A percentile compares a stretch with the other conserved stretches of the same genome.
phyloP scores from a whole-genome alignment of 1,140 invertebrate genomes.

The Drosophila nannoptera region DNA sequence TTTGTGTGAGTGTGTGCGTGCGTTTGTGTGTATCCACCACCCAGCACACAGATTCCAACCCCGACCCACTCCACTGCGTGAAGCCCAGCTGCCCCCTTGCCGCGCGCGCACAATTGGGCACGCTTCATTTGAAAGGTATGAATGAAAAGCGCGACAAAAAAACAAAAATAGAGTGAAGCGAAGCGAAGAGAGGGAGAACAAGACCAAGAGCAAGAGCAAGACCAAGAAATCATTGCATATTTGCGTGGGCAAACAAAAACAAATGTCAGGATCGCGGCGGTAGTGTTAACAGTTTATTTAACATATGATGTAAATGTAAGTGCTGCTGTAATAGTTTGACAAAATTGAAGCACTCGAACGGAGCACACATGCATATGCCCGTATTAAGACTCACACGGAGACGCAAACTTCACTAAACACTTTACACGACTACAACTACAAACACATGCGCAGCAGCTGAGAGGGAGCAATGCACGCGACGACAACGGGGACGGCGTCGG shows the following conservation, averaged over 20 bases:
- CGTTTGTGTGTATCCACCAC: slow-evolving; percentile 52
- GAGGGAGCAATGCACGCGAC: slow-evolving; percentile 69
- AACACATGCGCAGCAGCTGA: slow-evolving; percentile 70
- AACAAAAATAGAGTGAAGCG: neutral
- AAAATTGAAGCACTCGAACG: slow-evolving; percentile 36
- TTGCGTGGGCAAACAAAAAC: slow-evolving; percentile 72
- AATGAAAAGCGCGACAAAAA: slow-evolving; percentile 50
- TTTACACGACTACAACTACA: slow-evolving; percentile 25
- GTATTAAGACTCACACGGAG: too few species aligned
- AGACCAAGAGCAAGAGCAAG: neutral
- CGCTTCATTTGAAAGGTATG: slow-evolving; percentile 64
- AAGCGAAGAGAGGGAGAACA: neutral
- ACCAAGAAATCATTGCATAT: slow-evolving; percentile 72
- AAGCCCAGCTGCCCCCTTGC: slow-evolving; percentile 20
- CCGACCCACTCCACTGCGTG: slow-evolving; percentile 8
- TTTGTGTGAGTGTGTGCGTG: slow-evolving; percentile 22
- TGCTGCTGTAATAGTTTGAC: slow-evolving; percentile 69
- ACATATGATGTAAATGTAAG: slow-evolving; percentile 74
- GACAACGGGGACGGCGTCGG: slow-evolving; percentile 33
- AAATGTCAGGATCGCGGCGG: slow-evolving; percentile 24
- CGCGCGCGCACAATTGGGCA: slow-evolving; percentile 50
- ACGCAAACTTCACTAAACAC: slow-evolving; percentile 37
- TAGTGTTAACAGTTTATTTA: slow-evolving; percentile 65
- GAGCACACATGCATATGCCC: neutral
- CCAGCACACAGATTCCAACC: slow-evolving; percentile 33